These are phyloP conservation scores for Cebidichthys violaceus DNA, from an alignment of 2,113 vertebrate species.

Conservation along the genomic window DNA sequence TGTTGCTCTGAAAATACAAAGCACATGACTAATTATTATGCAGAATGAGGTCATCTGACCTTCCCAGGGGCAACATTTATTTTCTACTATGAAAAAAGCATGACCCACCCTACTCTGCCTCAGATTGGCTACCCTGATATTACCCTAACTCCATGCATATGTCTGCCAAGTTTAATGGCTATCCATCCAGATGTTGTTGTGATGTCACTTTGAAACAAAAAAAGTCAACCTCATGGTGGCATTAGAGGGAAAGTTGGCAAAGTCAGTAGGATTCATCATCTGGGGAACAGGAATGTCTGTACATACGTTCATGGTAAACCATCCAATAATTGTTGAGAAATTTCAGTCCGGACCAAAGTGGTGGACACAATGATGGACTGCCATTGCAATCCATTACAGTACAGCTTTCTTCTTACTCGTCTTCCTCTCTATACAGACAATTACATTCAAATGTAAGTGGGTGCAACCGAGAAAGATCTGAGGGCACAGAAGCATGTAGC, in stretches of 20 bases:
- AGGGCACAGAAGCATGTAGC: not conserved
- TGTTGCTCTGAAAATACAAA: not conserved
- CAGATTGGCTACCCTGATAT: not conserved
- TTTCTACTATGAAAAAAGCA: not conserved
- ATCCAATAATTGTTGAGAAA: not conserved
- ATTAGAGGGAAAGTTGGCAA: not conserved
- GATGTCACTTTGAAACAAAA: not conserved
- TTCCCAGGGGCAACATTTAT: not conserved
- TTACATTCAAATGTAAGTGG: not conserved
- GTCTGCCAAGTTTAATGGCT: not conserved
- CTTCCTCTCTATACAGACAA: not conserved
- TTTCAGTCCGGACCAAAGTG: not conserved
- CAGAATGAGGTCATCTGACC: not conserved
- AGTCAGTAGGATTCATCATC: not conserved
- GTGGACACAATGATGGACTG: not conserved
- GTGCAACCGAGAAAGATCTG: not conserved
- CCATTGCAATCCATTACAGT: not conserved
- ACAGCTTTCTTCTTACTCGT: not conserved
- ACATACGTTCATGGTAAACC: no score
- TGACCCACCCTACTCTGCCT: not conserved
- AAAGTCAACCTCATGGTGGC: not conserved
- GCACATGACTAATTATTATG: not conserved
- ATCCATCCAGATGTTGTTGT: not conserved
- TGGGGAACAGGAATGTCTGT: not conserved
- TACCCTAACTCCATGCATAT: no score